Conservation (phyloP, 2,888 invertebrate species). For the Agonopterix subpropinquella region DNA sequence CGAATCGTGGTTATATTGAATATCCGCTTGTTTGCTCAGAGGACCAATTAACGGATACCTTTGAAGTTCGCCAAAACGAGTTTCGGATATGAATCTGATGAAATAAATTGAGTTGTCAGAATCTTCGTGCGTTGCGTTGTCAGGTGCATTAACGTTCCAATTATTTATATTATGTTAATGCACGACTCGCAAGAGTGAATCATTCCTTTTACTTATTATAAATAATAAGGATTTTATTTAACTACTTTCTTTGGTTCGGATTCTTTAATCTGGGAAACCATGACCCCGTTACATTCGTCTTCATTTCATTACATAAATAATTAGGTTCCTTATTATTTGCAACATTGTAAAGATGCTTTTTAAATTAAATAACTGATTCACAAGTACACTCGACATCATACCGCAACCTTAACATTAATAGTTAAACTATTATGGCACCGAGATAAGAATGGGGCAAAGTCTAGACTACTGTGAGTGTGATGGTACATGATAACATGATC, state of each 20-base stretch:
- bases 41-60: constrained; percentile 59
- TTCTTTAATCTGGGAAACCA: too few species aligned
- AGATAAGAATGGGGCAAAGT: too few species aligned
- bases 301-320: too few species aligned
- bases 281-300: too few species aligned
- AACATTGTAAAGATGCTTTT: too few species aligned
- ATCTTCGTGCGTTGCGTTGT: constrained; percentile 33
- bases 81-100: constrained; percentile 56
- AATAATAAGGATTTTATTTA: background rate
- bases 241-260: background rate
- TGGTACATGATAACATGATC: too few species aligned
- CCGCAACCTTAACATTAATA: too few species aligned
- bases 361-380: too few species aligned
- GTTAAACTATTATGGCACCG: too few species aligned
- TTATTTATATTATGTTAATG: constrained; percentile 41
- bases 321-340: too few species aligned
- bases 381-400: too few species aligned
- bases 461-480: too few species aligned
- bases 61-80: constrained; percentile 58
- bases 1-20: constrained; percentile 16
- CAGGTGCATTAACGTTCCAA: constrained; percentile 44
- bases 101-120: constrained; percentile 64
- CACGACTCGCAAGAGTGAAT: constrained; percentile 9
- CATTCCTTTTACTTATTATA: background rate
- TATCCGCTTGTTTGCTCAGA: constrained; percentile 36